Evolutionary conservation across 2,113 vertebrate genomes (phyloP), one percentile per base, ranked within the genome.

Genomic region (Larimichthys polyactis): DNA sequence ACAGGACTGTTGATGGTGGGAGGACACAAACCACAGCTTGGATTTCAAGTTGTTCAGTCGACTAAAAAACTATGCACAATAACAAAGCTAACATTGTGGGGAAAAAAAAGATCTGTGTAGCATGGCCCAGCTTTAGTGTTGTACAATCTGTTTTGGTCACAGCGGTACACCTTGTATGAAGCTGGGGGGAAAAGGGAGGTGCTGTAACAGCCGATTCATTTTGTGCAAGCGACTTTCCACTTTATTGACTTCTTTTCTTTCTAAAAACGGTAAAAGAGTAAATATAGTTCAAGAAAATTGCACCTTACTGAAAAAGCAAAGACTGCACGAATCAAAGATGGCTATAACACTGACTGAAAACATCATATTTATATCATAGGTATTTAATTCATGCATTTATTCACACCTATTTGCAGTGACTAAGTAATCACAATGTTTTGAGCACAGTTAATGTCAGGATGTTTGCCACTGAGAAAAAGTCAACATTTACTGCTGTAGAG

Each of bases 111-210:
- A 40, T 67, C 48, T 20, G 43, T 74, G 81, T 22, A 43, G 63
- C 43, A 32, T 5, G 3, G 44, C 15, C 51, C 29, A 69, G 70
- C 71, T 49, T 75, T 27, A 20, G 49, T 29, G 43, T 66, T 70
- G 78, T 63, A 57, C 85, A 80, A 59, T 80, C 59, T 74, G 81
- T 74, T 88, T 80, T 75, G 62, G 60, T 87, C 78, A 84, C 68
- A 54, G 76, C 55, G 49, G 77, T 74, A 62, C 71, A 60, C 22
- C 71, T 22, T 11, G 32, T 36, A 64, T 44, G 15, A 62, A 52
- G 57, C 20, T 63, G 27, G 54, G 17, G 36, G 14, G 55, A 71
- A 72, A 36, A 57, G 4, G 54, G 49, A 73, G 65, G 16, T 0
- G n/a, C 14, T 57, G 16, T 20, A 62, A 66, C 19, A 62, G 65